phyloP scores from a whole-genome alignment of 2,113 vertebrate genomes.

The Macquaria australasica region DNA sequence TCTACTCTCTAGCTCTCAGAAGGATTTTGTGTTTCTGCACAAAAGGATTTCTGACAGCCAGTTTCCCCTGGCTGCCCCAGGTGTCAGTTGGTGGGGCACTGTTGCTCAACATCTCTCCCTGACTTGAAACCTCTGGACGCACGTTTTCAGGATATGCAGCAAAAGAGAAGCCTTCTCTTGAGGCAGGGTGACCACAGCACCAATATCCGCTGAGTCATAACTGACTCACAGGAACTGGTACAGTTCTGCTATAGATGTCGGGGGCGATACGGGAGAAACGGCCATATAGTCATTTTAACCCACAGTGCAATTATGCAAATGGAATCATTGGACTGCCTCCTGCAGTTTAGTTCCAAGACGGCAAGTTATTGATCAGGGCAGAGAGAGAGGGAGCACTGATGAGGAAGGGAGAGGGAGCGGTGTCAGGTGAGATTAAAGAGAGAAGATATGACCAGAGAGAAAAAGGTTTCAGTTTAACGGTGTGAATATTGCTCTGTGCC shows the following conservation, averaged over 20 bases:
- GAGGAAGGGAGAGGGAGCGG: neutral
- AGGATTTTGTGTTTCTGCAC: constrained; percentile 51
- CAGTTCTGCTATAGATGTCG: constrained; percentile 18
- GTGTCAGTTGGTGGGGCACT: constrained; percentile 34
- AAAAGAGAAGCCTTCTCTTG: constrained; percentile 31
- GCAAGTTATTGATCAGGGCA: constrained; percentile 71
- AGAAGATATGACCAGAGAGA: constrained; percentile 18
- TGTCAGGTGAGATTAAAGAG: constrained; percentile 20
- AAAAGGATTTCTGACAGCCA: constrained; percentile 52
- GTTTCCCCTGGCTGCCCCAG: constrained; percentile 38
- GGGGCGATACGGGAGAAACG: neutral
- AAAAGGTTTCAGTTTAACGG: neutral
- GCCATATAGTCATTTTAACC: constrained; percentile 52
- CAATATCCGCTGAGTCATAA: constrained; percentile 63
- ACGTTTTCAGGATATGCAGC: constrained; percentile 21
- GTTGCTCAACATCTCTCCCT: constrained; percentile 28
- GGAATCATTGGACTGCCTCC: constrained; percentile 62
- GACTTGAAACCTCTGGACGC: constrained; percentile 37
- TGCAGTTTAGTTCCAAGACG: constrained; percentile 65
- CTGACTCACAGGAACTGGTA: constrained; percentile 46
- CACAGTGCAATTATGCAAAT: constrained; percentile 78
- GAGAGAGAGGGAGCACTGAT: constrained; percentile 25
- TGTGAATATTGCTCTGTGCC: neutral
- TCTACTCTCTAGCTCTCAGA: constrained; percentile 33
- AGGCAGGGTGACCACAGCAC: constrained; percentile 36